Conservation (phyloP, 92 coral and sea anemone genomes). For the Siderastrea siderea region DNA sequence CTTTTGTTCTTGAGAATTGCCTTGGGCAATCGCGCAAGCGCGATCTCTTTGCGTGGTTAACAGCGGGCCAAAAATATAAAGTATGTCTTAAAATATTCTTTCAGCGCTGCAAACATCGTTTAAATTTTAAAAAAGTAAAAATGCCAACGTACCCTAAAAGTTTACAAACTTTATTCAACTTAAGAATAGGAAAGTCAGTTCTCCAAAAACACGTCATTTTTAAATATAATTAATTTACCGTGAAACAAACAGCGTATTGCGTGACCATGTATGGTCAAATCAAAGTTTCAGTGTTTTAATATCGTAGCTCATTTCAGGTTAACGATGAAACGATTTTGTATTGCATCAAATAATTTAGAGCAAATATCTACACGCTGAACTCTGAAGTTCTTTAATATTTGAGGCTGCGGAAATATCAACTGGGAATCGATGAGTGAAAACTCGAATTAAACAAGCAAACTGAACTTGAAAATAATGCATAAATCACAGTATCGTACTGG, state of each 20-base stretch:
- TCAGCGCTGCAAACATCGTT: not conserved
- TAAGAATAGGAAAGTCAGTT: no score
- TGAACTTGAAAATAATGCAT: not conserved
- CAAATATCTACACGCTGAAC: not conserved
- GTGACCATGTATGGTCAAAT: constrained; percentile 34
- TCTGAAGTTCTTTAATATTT: not conserved
- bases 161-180: no score
- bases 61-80: no score
- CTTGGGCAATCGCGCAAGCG: no score
- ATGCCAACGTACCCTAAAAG: no score
- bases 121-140: no score
- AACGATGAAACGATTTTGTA: not conserved
- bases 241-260: not conserved
- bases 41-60: no score
- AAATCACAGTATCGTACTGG: not conserved
- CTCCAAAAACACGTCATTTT: no score
- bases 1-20: no score
- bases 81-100: no score
- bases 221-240: not conserved
- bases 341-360: no score
- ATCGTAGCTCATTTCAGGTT: not conserved
- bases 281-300: not conserved
- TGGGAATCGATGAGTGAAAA: not conserved
- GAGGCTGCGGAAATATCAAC: no score
- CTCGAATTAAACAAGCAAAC: constrained; percentile 5